Base-by-base conservation (phyloP, 2,888 invertebrate genomes). In the Tuta absoluta region DNA sequence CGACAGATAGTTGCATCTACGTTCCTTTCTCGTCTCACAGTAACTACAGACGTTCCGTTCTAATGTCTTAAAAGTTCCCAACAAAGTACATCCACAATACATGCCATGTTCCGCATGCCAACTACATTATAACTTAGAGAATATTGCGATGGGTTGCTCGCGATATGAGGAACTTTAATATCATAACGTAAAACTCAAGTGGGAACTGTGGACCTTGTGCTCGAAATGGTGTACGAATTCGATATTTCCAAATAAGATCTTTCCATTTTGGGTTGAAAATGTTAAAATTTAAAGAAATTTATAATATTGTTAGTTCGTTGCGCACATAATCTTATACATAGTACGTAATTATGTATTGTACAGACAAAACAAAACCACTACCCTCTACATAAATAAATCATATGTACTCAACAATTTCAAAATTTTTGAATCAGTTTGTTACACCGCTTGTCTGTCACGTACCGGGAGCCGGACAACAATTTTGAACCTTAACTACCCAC, bases 1-100 rank as follows among this genome's bases (percentile, higher is more conserved):
- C 33, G 56, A 28, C 56, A 56, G 56, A 56, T 53, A 49, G 21
- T 8, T n/a, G 48, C 51, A 45, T 23, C 51, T 53, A 56, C 56
- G 56, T 56, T 28, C 33, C 28, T 24, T 56, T 56, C 56, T 33
- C 56, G 17, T 70, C 69, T 69, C n/a, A 41, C 41, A 45, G 45
- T n/a, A n/a, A n/a, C 45, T 45, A 45, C 45, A n/a, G 45, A 45
- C 45, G 45, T 56, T 28, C 19, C 28, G 56, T 56, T 56, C 33
- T n/a, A 56, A 56, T 33, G 17, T 70, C 69, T 69, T 68, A 67
- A 67, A 73, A 72, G 70, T 74, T 72, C 51, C 65, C 68, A 68
- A 70, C 69, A 72, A 66, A 71, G 69, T 67, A 68, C 61, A 65
- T 66, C 67, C 69, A 66, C 71, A 68, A 74, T 71, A 65, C 61